phyloP scores from a whole-genome alignment of 2,797 vertebrate genomes.

The Buphagus erythrorhynchus region DNA sequence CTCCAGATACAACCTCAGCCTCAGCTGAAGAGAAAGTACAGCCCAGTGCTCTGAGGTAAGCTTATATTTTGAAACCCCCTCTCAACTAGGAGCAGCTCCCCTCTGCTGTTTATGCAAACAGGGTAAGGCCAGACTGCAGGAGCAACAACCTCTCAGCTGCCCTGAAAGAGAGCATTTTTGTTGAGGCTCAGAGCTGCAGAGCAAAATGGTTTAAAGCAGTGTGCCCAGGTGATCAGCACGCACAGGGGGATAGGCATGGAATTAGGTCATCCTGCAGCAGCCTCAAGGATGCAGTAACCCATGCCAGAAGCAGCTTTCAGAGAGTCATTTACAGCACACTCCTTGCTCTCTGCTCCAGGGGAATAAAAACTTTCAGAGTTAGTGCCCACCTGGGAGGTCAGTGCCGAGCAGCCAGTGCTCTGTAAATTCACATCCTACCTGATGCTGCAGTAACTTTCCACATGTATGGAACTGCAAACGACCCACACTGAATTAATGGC shows the following conservation, averaged over 20 bases:
- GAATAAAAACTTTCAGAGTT: neutral
- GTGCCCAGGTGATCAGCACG: neutral
- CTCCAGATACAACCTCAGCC: neutral
- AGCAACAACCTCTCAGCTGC: neutral
- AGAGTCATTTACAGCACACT: neutral
- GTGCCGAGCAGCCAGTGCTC: neutral
- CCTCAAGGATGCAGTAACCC: neutral
- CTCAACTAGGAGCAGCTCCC: neutral
- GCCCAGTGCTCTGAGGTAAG: neutral
- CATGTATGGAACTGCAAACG: neutral
- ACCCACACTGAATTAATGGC: neutral
- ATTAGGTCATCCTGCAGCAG: neutral
- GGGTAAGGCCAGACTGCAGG: neutral
- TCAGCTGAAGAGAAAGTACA: neutral
- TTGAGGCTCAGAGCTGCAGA: neutral
- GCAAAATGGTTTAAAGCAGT: accelerated
- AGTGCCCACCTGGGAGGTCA: neutral
- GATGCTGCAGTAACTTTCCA: neutral
- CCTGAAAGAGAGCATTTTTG: neutral
- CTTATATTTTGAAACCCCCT: neutral
- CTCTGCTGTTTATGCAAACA: neutral
- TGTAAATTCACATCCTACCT: neutral
- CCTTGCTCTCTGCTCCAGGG: neutral
- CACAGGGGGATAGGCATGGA: neutral
- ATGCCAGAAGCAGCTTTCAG: neutral